A percentile compares a stretch with the other conserved stretches of the same genome.
These are phyloP conservation scores for Anorthoa munda DNA, from an alignment of 2,888 invertebrate genomes.

Conservation along the genomic window DNA sequence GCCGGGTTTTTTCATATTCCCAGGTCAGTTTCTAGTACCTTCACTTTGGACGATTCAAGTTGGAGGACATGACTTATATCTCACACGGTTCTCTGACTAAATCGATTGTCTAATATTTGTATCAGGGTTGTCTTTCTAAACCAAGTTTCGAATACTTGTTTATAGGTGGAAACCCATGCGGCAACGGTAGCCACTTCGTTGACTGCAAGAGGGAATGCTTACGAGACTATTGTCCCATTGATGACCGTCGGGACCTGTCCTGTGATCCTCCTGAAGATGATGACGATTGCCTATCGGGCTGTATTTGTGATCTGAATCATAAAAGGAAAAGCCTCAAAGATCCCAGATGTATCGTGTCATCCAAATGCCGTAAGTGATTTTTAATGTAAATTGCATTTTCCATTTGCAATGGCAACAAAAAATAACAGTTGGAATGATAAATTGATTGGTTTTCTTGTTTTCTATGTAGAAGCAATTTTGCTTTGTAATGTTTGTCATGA, in stretches of 20 bases:
- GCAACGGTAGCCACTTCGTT: constrained; percentile 63
- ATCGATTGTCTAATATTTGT: no score
- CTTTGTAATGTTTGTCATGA: neutral
- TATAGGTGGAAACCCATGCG: constrained; percentile 74
- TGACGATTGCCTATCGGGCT: constrained; percentile 68
- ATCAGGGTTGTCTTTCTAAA: neutral
- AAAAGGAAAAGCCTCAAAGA: constrained; percentile 63
- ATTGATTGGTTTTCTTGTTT: constrained; percentile 18
- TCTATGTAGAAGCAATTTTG: constrained; percentile 4
- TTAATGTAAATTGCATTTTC: constrained; percentile 30
- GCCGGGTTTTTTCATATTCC: no score
- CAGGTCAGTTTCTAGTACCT: no score
- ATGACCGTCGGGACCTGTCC: constrained; percentile 63
- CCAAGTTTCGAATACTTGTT: constrained; percentile 12
- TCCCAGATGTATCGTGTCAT: constrained; percentile 68
- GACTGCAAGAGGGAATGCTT: constrained; percentile 64
- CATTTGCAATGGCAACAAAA: constrained; percentile 15
- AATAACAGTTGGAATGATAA: neutral
- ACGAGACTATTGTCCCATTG: constrained; percentile 68
- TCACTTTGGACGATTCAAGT: no score
- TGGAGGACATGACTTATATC: no score
- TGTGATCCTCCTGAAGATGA: constrained; percentile 61
- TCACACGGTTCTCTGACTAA: no score
- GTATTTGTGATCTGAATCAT: constrained; percentile 70
- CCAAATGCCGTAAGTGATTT: constrained; percentile 70